Evolutionary conservation across 2,113 vertebrate genomes (phyloP), one percentile per base, ranked within the genome.

Genomic region (Miniopterus natalensis): DNA sequence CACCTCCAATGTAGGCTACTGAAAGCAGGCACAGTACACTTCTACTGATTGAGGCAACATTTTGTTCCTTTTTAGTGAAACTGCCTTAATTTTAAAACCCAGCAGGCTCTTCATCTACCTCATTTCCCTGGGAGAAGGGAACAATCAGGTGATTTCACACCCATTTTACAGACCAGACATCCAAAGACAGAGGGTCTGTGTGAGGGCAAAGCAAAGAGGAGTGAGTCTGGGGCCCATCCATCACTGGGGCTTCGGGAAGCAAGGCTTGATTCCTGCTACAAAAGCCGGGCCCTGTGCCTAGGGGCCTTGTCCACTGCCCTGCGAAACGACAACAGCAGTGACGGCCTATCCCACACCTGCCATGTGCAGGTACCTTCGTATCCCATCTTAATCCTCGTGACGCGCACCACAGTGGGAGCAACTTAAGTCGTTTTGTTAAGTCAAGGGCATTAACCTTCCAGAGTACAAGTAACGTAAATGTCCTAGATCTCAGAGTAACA

Each of bases 281-380:
- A 47, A 25, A 45, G 36, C 10, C 5, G 49, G 14, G 14, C n/a
- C 73, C 36, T 51, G 20, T 8, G 8, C 40, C 23, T 14, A 8
- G 8, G 29, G 47, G 42, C 71, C 86, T 47, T 29, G 49, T 5
- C 49, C 45, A 6, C 0, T 12, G 71, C 63, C 11, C 71, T 68
- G 53, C 3, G 5, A 55, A 88, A 66, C 1, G 65, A n/a, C 36
- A 57, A 25, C 40, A 21, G 10, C 31, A 14, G 2, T 0, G 17
- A 13, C 21, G 0, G 5, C 25, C 49, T 25, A 3, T 3, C 12
- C 2, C 47, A 7, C 18, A 84, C 23, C 55, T 1, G 55, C 75
- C 51, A 29, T 0, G 1, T 2, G 8, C 31, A 42, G 68, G 71
- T 2, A 15, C n/a, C 29, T 14, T n/a, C 23, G 1, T 3, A 15